Conservation (phyloP, 2,888 invertebrate genomes). For the Idaea biselata region DNA sequence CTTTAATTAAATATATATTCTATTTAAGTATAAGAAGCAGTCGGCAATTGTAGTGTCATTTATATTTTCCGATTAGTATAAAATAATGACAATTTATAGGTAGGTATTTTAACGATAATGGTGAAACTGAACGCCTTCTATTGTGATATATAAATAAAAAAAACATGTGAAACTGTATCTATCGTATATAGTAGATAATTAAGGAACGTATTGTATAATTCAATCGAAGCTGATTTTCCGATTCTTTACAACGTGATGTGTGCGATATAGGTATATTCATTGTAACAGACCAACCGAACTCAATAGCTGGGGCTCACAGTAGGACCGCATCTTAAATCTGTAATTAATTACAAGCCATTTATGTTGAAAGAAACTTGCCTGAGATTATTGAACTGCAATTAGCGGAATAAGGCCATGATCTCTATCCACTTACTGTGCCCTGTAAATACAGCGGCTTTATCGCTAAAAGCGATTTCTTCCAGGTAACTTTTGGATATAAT, state of each 20-base stretch:
- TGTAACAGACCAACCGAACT: not conserved
- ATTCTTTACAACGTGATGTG: constrained; percentile 67
- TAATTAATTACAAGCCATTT: too few species aligned
- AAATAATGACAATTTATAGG: not conserved
- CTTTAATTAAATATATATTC: too few species aligned
- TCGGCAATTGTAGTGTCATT: too few species aligned
- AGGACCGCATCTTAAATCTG: too few species aligned
- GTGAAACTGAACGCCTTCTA: not conserved
- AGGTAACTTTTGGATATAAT: too few species aligned
- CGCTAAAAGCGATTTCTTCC: too few species aligned
- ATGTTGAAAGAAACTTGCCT: too few species aligned
- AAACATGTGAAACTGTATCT: constrained; percentile 23
- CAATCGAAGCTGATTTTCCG: constrained; percentile 48
- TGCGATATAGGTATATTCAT: constrained; percentile 36
- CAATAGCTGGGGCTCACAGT: not conserved
- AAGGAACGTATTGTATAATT: not conserved
- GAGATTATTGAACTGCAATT: too few species aligned
- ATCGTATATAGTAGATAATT: not conserved
- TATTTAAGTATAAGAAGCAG: too few species aligned
- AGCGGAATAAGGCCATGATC: too few species aligned
- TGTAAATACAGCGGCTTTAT: too few species aligned
- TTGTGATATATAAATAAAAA: constrained; percentile 21
- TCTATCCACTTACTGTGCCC: too few species aligned
- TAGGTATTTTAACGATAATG: not conserved
- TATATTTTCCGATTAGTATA: not conserved